Percentiles rank a stretch among this genome's conserved stretches.
phyloP scores from a whole-genome alignment of 1,140 invertebrate genomes.

The Drosophila takahashii region DNA sequence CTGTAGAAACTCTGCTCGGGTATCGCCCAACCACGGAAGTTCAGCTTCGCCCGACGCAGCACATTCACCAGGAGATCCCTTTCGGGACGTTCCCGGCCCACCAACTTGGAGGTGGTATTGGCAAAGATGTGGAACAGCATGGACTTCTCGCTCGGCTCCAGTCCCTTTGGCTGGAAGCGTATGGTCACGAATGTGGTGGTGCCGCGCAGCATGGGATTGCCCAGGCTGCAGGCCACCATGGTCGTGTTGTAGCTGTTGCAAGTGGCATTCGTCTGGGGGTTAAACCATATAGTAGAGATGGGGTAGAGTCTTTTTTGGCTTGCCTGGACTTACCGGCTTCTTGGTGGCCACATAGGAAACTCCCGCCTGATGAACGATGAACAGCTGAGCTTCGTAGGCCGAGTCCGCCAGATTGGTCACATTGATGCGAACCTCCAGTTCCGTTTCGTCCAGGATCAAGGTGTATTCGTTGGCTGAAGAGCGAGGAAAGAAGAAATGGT shows the following conservation, averaged over 20 bases:
- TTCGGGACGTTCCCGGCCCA: constrained; percentile 86
- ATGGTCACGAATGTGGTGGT: constrained; percentile 87
- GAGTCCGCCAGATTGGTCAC: constrained; percentile 93
- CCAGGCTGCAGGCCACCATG: constrained; percentile 91
- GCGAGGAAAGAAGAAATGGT: background rate
- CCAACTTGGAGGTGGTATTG: constrained; percentile 94
- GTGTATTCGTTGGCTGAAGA: constrained; percentile 85
- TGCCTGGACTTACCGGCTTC: constrained; percentile 83
- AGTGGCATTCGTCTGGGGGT: constrained; percentile 85
- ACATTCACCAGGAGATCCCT: constrained; percentile 88
- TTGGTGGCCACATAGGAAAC: constrained; percentile 91
- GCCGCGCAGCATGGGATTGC: constrained; percentile 92
- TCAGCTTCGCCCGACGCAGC: constrained; percentile 92
- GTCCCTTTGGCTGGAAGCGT: constrained; percentile 91
- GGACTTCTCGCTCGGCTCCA: constrained; percentile 89
- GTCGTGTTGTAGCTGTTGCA: constrained; percentile 91
- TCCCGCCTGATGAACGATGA: constrained; percentile 91
- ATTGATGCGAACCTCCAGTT: constrained; percentile 91
- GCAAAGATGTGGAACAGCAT: constrained; percentile 91
- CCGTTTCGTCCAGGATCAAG: constrained; percentile 90
- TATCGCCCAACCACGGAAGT: constrained; percentile 89
- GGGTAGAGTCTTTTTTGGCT: background rate
- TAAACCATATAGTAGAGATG: too few relatives aligned
- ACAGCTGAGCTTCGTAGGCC: constrained; percentile 95
- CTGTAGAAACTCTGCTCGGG: constrained; percentile 95